Percentiles rank a stretch among this genome's conserved stretches.
Conservation (phyloP, 2,888 invertebrate species). For the Unio pictorum region DNA sequence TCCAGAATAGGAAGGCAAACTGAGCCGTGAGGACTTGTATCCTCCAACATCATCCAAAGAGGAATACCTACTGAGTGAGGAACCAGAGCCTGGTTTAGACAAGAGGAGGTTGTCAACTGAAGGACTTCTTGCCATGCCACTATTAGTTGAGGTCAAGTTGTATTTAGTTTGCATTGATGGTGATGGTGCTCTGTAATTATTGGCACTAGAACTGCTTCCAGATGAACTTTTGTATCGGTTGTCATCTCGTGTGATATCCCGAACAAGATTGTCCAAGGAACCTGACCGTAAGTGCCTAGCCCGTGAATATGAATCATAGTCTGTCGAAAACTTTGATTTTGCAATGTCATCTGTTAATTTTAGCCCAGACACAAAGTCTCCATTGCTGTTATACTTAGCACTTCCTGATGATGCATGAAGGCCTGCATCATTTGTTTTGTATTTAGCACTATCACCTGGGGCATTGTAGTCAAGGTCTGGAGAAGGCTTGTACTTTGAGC, state of each 20-base stretch:
- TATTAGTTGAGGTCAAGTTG: conserved; percentile 24
- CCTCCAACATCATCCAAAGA: conserved; percentile 29
- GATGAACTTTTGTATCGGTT: conserved; percentile 26
- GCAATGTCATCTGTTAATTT: conserved; percentile 13
- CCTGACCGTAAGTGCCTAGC: conserved; percentile 32
- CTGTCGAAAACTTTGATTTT: conserved; percentile 23
- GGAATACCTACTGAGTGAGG: conserved; percentile 27
- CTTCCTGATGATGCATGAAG: conserved; percentile 33
- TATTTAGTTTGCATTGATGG: conserved; percentile 20
- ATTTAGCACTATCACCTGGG: conserved; percentile 5
- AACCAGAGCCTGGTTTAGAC: conserved; percentile 23
- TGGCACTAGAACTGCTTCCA: conserved; percentile 19
- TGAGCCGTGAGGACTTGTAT: conserved; percentile 16
- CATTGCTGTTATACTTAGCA: conserved; percentile 5
- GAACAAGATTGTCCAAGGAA: conserved; percentile 30
- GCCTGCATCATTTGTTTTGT: conserved; percentile 17
- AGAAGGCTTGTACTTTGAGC: conserved; percentile 5
- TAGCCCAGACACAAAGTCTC: conserved; percentile 17
- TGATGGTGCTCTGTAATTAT: conserved; percentile 20
- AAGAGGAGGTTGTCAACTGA: conserved; percentile 44
- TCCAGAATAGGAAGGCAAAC: conserved; percentile 6
- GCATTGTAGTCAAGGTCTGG: conserved; percentile 2
- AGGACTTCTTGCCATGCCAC: conserved; percentile 38
- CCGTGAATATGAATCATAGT: conserved; percentile 26
- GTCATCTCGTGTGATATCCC: conserved; percentile 12